Evolutionary conservation across 1,140 invertebrate genomes (phyloP).

Genomic region (Euura saliciscinereae): DNA sequence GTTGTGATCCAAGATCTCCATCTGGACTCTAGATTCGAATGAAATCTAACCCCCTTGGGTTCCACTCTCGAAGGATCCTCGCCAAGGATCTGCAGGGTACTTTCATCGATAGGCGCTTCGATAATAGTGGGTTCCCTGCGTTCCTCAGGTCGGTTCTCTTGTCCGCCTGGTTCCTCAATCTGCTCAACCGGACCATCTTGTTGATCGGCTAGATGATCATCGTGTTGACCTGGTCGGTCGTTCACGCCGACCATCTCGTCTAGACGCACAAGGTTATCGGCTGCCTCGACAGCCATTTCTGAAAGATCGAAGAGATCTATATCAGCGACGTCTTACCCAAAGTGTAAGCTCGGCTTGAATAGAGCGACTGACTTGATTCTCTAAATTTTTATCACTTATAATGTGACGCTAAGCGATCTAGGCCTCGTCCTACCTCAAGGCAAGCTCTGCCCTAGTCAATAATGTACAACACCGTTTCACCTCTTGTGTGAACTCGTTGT

Average conservation of each 20-base stretch:
- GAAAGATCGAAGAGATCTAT: not conserved
- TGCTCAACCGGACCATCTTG: no score
- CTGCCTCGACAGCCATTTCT: not conserved
- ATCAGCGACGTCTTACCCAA: not conserved
- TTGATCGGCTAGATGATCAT: no score
- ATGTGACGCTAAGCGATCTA: no score
- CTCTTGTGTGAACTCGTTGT: no score
- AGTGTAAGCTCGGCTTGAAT: not conserved
- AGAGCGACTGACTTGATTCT: no score
- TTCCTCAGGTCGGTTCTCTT: not conserved
- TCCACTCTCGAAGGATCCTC: not conserved
- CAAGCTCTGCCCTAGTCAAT: no score
- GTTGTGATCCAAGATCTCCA: conserved; percentile 2
- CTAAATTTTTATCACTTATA: no score
- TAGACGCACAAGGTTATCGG: no score
- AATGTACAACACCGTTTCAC: no score
- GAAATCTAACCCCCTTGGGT: not conserved
- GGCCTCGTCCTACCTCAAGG: no score
- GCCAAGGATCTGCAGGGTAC: not conserved
- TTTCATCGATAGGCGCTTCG: not conserved
- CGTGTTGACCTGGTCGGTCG: no score
- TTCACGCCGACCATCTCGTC: no score
- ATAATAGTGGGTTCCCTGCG: not conserved
- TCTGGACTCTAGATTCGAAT: not conserved
- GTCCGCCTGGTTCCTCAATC: not conserved